Percentiles rank a stretch among this genome's conserved stretches.
Evolutionary conservation across 2,888 invertebrate species (phyloP).

Genomic region (Deroplatys truncata): DNA sequence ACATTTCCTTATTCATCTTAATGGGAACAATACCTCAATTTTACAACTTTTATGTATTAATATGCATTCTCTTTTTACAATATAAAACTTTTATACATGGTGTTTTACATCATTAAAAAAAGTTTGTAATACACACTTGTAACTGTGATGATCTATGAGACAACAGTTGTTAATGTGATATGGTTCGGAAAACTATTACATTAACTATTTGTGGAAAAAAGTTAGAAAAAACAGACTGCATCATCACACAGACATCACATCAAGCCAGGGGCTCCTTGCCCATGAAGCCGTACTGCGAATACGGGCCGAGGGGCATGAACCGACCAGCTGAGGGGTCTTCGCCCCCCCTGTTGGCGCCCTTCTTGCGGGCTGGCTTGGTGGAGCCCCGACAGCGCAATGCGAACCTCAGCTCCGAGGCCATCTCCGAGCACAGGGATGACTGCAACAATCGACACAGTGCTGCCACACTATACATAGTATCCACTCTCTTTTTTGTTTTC

Average conservation of each 20-base stretch:
- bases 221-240: background rate
- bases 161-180: background rate
- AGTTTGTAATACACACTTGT: background rate
- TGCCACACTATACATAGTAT: background rate
- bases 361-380: constrained; percentile 49
- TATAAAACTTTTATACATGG: background rate
- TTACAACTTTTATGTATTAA: background rate
- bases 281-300: constrained; percentile 61
- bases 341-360: constrained; percentile 34
- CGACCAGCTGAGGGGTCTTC: constrained; percentile 36
- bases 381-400: constrained; percentile 63
- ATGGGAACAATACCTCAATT: background rate
- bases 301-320: constrained; percentile 52
- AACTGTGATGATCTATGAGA: background rate
- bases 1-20: background rate
- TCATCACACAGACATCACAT: background rate
- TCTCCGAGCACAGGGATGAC: constrained; percentile 69
- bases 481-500: background rate
- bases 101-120: background rate
- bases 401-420: constrained; percentile 67
- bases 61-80: background rate
- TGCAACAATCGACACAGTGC: constrained; percentile 41
- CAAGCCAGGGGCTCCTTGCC: constrained; percentile 44
- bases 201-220: background rate
- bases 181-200: background rate